Percentiles rank a stretch among this genome's conserved stretches.
phyloP scores from a whole-genome alignment of 2,888 invertebrate species.

The Eumerus sabulonum region DNA sequence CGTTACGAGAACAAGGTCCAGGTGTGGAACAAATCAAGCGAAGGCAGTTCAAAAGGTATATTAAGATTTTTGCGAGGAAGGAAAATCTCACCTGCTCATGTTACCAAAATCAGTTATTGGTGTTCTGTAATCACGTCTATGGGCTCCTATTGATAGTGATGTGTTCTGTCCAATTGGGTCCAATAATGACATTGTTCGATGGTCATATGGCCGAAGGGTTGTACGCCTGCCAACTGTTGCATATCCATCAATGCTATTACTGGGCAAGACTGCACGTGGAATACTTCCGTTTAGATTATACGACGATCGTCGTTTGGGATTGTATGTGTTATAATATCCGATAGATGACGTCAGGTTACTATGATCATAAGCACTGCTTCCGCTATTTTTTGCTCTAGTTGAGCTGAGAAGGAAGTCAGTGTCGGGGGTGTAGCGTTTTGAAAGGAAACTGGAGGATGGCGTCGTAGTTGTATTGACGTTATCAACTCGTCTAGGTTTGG shows the following conservation, averaged over 20 bases:
- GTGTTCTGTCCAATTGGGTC: slow-evolving; percentile 72
- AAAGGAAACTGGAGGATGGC: slow-evolving; percentile 73
- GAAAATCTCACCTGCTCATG: slow-evolving; percentile 73
- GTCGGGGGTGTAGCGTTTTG: slow-evolving; percentile 73
- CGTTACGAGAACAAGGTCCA: too few relatives aligned
- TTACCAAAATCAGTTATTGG: slow-evolving; percentile 74
- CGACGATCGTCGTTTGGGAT: slow-evolving; percentile 77
- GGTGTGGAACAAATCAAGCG: too few relatives aligned
- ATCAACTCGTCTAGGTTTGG: slow-evolving; percentile 75
- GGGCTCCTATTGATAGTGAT: slow-evolving; percentile 61
- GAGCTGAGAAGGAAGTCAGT: slow-evolving; percentile 71
- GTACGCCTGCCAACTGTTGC: slow-evolving; percentile 77
- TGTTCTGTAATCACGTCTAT: slow-evolving; percentile 74
- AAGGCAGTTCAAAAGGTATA: too few relatives aligned
- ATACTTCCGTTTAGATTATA: slow-evolving; percentile 74
- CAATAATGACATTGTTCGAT: slow-evolving; percentile 77
- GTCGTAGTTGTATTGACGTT: slow-evolving; percentile 74
- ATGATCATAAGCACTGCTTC: slow-evolving; percentile 32
- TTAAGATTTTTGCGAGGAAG: too few relatives aligned
- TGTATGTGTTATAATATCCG: slow-evolving; percentile 77
- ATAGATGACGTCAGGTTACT: slow-evolving; percentile 45
- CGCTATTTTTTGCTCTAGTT: slow-evolving; percentile 34
- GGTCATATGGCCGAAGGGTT: slow-evolving; percentile 76
- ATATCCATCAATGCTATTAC: slow-evolving; percentile 75
- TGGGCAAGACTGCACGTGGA: slow-evolving; percentile 68